These are phyloP conservation scores for Lontra canadensis DNA, from an alignment of 2,113 vertebrate species.

Conservation along the genomic window DNA sequence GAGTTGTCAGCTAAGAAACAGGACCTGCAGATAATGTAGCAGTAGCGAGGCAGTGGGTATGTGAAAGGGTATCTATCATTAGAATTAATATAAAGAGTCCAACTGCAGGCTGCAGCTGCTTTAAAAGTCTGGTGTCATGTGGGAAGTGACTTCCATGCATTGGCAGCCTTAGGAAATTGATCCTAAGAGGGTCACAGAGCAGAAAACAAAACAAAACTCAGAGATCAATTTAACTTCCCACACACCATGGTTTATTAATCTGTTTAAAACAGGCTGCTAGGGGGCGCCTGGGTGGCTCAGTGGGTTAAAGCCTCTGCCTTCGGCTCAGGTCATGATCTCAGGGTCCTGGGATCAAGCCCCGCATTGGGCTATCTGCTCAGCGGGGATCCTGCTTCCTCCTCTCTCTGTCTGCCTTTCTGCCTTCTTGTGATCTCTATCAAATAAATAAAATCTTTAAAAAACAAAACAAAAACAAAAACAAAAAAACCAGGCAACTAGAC, in stretches of 20 bases:
- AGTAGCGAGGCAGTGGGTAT: rapidly evolving
- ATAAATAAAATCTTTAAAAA: too few species aligned
- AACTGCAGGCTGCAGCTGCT: neutral
- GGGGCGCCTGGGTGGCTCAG: too few species aligned
- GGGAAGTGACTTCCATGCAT: neutral
- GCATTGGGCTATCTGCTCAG: too few species aligned
- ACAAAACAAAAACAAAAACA: neutral
- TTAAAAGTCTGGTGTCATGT: neutral
- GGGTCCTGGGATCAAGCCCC: too few species aligned
- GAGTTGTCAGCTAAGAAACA: neutral
- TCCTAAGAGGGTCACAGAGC: neutral
- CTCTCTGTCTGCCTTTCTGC: too few species aligned
- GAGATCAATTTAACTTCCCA: neutral
- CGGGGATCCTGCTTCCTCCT: too few species aligned
- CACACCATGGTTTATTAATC: neutral
- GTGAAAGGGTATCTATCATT: too few species aligned
- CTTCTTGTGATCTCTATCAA: too few species aligned
- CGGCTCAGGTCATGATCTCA: too few species aligned
- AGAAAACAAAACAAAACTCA: neutral
- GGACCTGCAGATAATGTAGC: neutral
- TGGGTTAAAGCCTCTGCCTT: too few species aligned
- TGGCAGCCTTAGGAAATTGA: neutral
- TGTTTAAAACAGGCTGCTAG: neutral
- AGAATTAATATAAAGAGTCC: neutral
- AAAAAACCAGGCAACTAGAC: neutral